These are phyloP conservation scores for Mythimna lalbum DNA, from an alignment of 2,888 invertebrate genomes.

Conservation along the genomic window DNA sequence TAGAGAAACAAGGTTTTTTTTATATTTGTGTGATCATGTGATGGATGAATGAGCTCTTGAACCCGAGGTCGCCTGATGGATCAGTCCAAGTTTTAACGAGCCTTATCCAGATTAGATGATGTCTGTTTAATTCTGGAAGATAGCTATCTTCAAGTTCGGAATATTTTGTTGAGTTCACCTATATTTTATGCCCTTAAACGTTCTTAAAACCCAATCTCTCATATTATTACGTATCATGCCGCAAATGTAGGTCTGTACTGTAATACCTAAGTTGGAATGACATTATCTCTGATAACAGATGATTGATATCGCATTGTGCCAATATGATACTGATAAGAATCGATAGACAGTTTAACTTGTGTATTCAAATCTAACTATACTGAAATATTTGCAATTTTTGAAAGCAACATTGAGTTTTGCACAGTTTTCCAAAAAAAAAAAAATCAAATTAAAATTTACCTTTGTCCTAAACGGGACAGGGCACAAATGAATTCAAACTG, in stretches of 20 bases:
- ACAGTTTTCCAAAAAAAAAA: too few species aligned
- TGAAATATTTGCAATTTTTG: conserved; percentile 2
- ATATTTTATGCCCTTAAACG: background rate
- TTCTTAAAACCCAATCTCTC: conserved; percentile 2
- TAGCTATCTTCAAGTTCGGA: too few species aligned
- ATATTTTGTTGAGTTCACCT: too few species aligned
- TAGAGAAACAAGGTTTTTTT: background rate
- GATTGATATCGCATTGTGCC: conserved; percentile 53
- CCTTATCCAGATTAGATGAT: too few species aligned
- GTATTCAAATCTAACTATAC: conserved; percentile 31
- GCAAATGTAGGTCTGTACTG: conserved; percentile 19
- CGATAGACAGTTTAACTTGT: conserved; percentile 28
- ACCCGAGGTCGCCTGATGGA: too few species aligned
- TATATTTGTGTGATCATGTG: too few species aligned
- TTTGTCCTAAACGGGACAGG: too few species aligned
- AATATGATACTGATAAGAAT: conserved; percentile 38
- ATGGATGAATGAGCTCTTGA: too few species aligned
- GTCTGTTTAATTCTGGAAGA: too few species aligned
- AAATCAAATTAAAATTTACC: too few species aligned
- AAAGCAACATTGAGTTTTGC: background rate
- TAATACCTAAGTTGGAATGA: conserved; percentile 29
- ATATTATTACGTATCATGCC: conserved; percentile 6
- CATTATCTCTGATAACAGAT: conserved; percentile 53
- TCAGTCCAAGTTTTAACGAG: too few species aligned
- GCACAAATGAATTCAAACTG: too few species aligned